phyloP scores from a whole-genome alignment of 2,113 vertebrate species.

The Talpa occidentalis region DNA sequence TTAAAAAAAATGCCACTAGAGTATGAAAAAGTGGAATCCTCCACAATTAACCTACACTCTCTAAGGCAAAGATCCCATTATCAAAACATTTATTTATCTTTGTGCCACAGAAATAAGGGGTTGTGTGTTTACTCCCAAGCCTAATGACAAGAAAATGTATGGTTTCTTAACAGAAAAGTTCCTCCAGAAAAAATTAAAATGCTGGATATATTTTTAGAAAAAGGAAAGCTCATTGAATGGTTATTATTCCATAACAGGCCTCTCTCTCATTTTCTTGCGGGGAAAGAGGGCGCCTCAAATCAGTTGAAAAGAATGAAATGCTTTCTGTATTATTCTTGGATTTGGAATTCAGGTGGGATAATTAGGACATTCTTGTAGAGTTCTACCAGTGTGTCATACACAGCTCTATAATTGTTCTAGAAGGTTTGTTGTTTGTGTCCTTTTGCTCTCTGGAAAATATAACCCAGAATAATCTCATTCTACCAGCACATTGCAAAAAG shows the following conservation, averaged over 20 bases:
- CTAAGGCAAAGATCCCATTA: slow-evolving; percentile 60
- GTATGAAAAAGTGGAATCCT: slow-evolving; percentile 10
- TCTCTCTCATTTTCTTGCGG: background rate
- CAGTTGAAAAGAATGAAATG: slow-evolving; percentile 33
- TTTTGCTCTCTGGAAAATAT: slow-evolving; percentile 15
- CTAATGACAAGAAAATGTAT: slow-evolving; percentile 62
- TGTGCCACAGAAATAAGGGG: slow-evolving; percentile 49
- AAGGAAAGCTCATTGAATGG: slow-evolving; percentile 35
- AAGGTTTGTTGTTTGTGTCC: background rate
- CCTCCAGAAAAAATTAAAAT: slow-evolving; percentile 61
- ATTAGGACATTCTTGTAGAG: slow-evolving; percentile 56
- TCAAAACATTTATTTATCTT: slow-evolving; percentile 67
- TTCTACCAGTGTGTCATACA: background rate
- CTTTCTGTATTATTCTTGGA: slow-evolving; percentile 32
- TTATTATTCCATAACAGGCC: background rate
- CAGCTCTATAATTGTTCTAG: slow-evolving; percentile 50
- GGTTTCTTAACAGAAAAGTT: slow-evolving; percentile 71
- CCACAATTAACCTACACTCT: slow-evolving; percentile 70
- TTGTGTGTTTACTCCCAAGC: slow-evolving; percentile 43
- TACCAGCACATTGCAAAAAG: background rate
- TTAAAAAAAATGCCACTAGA: slow-evolving; percentile 38
- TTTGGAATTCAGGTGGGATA: slow-evolving; percentile 78
- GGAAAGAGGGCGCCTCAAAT: background rate
- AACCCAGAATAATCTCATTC: slow-evolving; percentile 36
- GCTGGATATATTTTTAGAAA: slow-evolving; percentile 47